Evolutionary conservation across 2,113 vertebrate species (phyloP).

Genomic region (Hylia prasina): DNA sequence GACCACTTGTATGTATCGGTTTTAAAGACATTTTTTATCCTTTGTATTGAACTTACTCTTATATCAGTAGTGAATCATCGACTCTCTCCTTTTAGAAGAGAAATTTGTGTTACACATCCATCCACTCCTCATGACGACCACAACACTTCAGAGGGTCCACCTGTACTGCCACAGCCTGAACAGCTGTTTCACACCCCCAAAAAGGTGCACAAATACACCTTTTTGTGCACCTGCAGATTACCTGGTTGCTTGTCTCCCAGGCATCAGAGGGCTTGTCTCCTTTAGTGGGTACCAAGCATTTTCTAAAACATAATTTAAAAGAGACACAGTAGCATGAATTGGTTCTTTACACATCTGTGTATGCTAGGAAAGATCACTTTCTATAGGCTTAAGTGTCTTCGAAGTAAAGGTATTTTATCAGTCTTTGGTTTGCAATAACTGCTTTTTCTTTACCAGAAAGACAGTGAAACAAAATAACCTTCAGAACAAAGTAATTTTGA

Average conservation of each 20-base stretch:
- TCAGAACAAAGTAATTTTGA: neutral
- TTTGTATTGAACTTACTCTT: neutral
- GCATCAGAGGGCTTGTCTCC: constrained; percentile 53
- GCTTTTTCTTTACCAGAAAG: neutral
- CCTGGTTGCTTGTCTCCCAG: constrained; percentile 75
- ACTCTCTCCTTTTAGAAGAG: neutral
- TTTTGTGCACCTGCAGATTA: constrained; percentile 1
- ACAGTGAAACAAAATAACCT: neutral
- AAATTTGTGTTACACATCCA: neutral
- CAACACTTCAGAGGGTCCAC: neutral
- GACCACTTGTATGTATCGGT: neutral
- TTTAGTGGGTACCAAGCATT: constrained; percentile 66
- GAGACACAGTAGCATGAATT: neutral
- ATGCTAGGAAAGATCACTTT: neutral
- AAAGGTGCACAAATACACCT: neutral
- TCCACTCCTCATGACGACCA: neutral
- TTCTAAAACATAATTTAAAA: constrained; percentile 59
- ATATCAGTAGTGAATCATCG: neutral
- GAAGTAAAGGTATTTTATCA: neutral
- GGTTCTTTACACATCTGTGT: neutral
- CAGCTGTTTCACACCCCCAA: neutral
- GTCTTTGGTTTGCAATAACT: neutral
- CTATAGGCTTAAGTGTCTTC: neutral
- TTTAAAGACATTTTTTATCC: neutral
- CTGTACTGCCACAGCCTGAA: neutral